These are phyloP conservation scores for Dermochelys coriacea DNA, from an alignment of 2,797 vertebrate genomes.

Conservation along the genomic window DNA sequence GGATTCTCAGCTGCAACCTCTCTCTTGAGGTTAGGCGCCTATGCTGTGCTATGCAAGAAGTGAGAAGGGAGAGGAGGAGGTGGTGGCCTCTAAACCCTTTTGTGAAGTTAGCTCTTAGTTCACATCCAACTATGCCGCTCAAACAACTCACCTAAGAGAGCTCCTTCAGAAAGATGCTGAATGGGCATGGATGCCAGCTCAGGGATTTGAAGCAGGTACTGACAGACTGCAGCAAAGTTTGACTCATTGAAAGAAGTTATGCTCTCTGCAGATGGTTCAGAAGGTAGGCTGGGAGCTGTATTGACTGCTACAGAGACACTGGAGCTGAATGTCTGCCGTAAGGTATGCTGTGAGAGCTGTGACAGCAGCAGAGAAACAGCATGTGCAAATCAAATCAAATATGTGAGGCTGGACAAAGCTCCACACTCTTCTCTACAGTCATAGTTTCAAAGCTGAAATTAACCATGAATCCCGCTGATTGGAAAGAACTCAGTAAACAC, in stretches of 20 bases:
- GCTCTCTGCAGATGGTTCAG: neutral
- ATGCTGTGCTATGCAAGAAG: neutral
- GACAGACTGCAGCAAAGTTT: neutral
- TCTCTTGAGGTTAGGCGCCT: neutral
- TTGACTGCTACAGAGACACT: neutral
- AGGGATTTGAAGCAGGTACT: neutral
- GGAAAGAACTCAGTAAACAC: neutral
- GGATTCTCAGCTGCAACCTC: neutral
- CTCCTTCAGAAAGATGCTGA: neutral
- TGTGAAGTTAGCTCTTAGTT: neutral
- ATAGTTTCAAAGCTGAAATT: slow-evolving; percentile 13
- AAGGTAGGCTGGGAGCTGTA: neutral
- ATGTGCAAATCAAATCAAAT: neutral
- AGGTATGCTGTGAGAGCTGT: neutral
- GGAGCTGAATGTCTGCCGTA: accelerated
- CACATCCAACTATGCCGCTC: neutral
- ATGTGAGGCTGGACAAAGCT: accelerated
- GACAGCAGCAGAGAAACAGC: neutral
- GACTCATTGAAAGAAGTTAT: neutral
- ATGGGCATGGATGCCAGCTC: neutral
- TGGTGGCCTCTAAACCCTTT: no score
- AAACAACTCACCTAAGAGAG: neutral
- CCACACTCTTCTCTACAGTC: neutral
- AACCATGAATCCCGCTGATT: neutral
- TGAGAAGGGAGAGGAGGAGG: neutral